Evolutionary conservation across 2,797 vertebrate genomes (phyloP), one percentile per base, ranked within the genome.

Genomic region (Microctenopoma stevenorrisi): DNA sequence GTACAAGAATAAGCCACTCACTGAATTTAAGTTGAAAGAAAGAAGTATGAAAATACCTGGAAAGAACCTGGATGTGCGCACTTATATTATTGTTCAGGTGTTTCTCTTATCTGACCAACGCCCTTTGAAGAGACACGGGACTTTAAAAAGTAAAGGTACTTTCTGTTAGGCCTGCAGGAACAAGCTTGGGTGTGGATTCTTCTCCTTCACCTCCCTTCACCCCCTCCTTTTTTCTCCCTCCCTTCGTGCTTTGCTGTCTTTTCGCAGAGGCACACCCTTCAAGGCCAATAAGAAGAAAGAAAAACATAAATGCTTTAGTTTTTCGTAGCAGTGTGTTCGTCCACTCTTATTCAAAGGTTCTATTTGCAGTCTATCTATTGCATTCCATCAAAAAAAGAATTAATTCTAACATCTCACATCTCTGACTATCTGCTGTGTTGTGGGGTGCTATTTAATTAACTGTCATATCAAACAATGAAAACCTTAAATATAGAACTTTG

Each of bases 131-230:
- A 37, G 44, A 38, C 30, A 56, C 48, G 14, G 37, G 47, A 7
- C 28, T 83, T 82, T 56, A 76, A 81, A 79, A 79, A 48, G 66
- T 82, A 55, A 80, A 81, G 72, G 25, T 78, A 72, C 71, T 77
- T 83, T 58, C 68, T 71, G 3, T 62, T 55, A 60, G 33, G 76
- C 72, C 33, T 65, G 68, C 74, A 85, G 82, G 68, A 68, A 82
- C 78, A 78, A 64, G 63, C 68, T 88, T 88, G 92, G 90, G 91
- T 91, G 92, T 92, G 90, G 90, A 92, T 88, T 78, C 67, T 56
- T 81, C 79, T 76, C 63, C 65, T 79, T 79, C 67, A 72, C 73
- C 60, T 77, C 78, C 78, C 81, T 86, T 81, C 74, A 28, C 85
- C 80, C 78, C 59, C 59, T 74, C 64, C 63, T 87, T 73, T 82